phyloP scores from a whole-genome alignment of 2,797 vertebrate species.

The Artibeus lituratus region DNA sequence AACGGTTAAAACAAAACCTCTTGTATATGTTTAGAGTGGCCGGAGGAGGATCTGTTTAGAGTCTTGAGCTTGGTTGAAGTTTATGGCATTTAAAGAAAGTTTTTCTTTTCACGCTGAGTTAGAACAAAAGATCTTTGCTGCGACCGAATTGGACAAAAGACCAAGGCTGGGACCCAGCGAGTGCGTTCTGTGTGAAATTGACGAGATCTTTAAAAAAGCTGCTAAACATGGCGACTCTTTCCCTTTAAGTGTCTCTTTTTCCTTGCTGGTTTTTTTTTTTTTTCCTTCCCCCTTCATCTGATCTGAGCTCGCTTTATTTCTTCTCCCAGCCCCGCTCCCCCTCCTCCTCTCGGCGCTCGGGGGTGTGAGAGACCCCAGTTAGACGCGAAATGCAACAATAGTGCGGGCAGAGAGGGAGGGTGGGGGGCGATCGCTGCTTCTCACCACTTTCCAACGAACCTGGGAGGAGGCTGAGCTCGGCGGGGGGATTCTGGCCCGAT shows the following conservation, averaged over 20 bases:
- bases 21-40: constrained; percentile 79
- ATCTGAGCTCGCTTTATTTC: constrained; percentile 76
- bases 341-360: constrained; percentile 58
- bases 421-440: constrained; percentile 68
- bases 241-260: constrained; percentile 81
- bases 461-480: constrained; percentile 19
- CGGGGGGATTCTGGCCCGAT: background rate
- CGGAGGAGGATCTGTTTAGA: constrained; percentile 84
- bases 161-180: constrained; percentile 81
- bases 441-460: constrained; percentile 60
- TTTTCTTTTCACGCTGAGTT: constrained; percentile 87
- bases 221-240: constrained; percentile 84
- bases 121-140: constrained; percentile 87
- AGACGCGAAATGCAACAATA: constrained; percentile 82
- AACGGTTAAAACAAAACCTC: constrained; percentile 80
- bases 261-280: constrained; percentile 51
- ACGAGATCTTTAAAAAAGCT: constrained; percentile 76
- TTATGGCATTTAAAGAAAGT: constrained; percentile 86
- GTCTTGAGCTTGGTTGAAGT: constrained; percentile 84
- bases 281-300: constrained; percentile 61
- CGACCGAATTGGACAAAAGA: constrained; percentile 85
- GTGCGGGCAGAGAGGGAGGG: constrained; percentile 50
- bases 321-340: constrained; percentile 60
- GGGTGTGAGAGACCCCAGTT: constrained; percentile 74
- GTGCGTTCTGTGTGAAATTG: constrained; percentile 83